phyloP scores from a whole-genome alignment of 2,113 vertebrate genomes.

The Coregonus clupeaformis region DNA sequence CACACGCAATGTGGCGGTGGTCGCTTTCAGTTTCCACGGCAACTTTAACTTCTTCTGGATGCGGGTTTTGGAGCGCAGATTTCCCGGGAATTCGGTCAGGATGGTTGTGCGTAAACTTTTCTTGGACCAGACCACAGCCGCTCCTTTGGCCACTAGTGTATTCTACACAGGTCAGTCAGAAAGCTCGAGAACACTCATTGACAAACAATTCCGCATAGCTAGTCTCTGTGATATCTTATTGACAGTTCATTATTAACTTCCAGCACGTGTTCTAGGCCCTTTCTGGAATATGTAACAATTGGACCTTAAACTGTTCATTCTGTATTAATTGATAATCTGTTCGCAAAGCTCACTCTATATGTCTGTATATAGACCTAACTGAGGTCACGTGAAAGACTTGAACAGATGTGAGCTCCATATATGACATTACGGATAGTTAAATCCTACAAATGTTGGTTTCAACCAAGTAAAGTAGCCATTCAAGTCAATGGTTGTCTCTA shows the following conservation, averaged over 20 bases:
- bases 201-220: not conserved
- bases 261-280: no score
- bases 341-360: not conserved
- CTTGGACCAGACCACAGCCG: constrained; percentile 80
- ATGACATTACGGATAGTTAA: not conserved
- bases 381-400: constrained; percentile 42
- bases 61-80: constrained; percentile 79
- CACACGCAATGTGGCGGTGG: constrained; percentile 77
- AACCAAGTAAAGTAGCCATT: not conserved
- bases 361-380: constrained; percentile 3
- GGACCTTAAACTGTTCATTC: constrained; percentile 5
- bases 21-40: constrained; percentile 83
- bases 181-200: not conserved
- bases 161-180: constrained; percentile 81
- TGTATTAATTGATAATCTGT: not conserved
- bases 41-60: constrained; percentile 88
- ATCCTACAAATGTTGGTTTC: not conserved
- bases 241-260: constrained; percentile 19
- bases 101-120: constrained; percentile 78
- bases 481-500: not conserved
- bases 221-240: not conserved
- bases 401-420: not conserved
- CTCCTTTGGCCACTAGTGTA: constrained; percentile 75
- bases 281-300: constrained; percentile 8
- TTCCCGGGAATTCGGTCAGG: constrained; percentile 78